Base-by-base conservation (phyloP, 2,888 invertebrate genomes). In the Tetragonisca angustula region DNA sequence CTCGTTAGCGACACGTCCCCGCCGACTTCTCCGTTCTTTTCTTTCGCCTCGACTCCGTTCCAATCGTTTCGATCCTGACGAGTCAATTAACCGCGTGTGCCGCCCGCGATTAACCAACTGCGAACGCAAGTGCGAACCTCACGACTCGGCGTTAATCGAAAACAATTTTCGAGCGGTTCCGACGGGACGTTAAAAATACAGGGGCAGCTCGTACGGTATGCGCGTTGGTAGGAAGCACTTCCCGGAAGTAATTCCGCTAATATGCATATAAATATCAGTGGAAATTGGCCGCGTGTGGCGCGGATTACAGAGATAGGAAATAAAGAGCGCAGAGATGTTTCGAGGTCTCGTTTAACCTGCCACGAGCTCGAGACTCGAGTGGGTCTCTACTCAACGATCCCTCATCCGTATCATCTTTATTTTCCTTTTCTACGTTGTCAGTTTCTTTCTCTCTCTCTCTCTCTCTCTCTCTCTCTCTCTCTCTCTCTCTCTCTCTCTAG, bases 291-390 rank as follows among this genome's bases (percentile, higher is more conserved):
- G 59, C 73, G 84, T 75, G 67, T 59, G 78, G 59, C 61, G 77
- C 54, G 78, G 78, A 74, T 78, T 74, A 84, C 65, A 62, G 49
- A 62, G 64, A 59, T 65, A 54, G 76, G 65, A 76, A 84, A 79
- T 65, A 76, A 84, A 71, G 71, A 67, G 74, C 71, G 43, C 43
- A 59, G 69, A 59, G 65, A 85, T 59, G 70, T 80, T 77, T 74
- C 82, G 71, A 79, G 54, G 72, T 77, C 82, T 86, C 81, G 79
- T 86, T 85, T 81, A 85, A 85, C 71, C 78, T 65, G 68, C 61
- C 74, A 73, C 79, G 78, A 76, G 70, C 76, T 73, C 68, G 77
- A 54, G 70, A 56, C 75, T 75, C 64, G 76, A 87, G 83, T 78
- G 80, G 81, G 75, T 80, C 76, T 74, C 76, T 74, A 76, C 79